A percentile compares a stretch with the other conserved stretches of the same genome.
Conservation (phyloP, 2,797 vertebrate genomes). For the Thaleichthys pacificus region DNA sequence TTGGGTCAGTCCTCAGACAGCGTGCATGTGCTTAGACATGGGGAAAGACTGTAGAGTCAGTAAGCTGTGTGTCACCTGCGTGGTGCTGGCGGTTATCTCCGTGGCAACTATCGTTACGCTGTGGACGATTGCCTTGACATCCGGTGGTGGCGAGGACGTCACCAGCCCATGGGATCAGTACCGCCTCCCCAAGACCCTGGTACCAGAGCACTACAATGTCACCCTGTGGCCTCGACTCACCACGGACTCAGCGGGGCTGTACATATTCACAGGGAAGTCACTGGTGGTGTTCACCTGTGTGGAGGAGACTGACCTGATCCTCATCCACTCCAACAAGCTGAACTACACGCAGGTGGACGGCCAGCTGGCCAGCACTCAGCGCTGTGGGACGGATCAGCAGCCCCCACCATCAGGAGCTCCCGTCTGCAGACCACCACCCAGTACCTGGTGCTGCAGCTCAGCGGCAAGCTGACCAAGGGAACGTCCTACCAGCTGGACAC, state of each 20-base stretch:
- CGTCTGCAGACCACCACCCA: constrained; percentile 74
- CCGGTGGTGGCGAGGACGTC: background rate
- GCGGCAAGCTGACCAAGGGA: constrained; percentile 40
- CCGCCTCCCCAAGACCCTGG: constrained; percentile 77
- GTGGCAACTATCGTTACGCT: constrained; percentile 3
- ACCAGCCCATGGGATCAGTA: constrained; percentile 78
- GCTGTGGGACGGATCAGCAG: constrained; percentile 4
- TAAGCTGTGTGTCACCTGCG: background rate
- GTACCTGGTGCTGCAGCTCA: constrained; percentile 84
- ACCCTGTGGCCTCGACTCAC: constrained; percentile 79
- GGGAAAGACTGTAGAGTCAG: background rate
- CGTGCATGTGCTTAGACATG: background rate
- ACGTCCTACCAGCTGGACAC: constrained; percentile 73
- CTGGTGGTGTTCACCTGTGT: constrained; percentile 74
- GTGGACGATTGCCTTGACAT: background rate
- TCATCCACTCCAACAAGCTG: constrained; percentile 91
- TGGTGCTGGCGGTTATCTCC: constrained; percentile 1
- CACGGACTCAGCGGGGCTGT: constrained; percentile 30
- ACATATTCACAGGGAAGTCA: constrained; percentile 82
- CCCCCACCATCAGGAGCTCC: constrained; percentile 49
- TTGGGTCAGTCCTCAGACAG: background rate
- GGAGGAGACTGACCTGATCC: constrained; percentile 77
- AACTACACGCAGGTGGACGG: constrained; percentile 56
- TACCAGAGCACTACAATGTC: constrained; percentile 75
- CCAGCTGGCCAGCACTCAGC: constrained; percentile 24